These are phyloP conservation scores for Halichondria panicea DNA, from an alignment of 37 sponge, comb jelly and placozoan species.

Conservation along the genomic window DNA sequence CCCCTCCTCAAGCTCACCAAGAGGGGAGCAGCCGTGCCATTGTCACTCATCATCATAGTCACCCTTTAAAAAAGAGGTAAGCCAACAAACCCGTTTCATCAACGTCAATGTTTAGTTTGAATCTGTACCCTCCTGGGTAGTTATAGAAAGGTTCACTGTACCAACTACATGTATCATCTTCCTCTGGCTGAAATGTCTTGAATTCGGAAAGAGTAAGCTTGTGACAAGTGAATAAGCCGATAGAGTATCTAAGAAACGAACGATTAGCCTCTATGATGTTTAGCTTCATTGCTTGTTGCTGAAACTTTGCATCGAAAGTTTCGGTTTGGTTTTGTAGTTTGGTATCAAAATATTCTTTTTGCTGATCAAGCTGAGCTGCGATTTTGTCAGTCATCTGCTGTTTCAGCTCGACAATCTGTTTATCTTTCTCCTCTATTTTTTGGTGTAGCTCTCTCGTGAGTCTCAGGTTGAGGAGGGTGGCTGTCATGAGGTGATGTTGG, in stretches of 20 bases:
- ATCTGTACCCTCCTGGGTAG: constrained; percentile 29
- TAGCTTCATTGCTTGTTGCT: background rate
- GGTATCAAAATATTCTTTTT: no score
- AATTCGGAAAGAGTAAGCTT: background rate
- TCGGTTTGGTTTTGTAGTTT: no score
- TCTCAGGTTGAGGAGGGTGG: no score
- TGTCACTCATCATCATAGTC: constrained; percentile 18
- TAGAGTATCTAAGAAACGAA: background rate
- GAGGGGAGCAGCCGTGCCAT: constrained; percentile 60
- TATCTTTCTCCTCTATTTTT: no score
- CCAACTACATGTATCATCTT: background rate
- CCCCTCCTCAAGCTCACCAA: constrained; percentile 46
- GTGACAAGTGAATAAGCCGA: background rate
- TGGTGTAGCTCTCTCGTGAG: no score
- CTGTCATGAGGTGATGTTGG: no score
- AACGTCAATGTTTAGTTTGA: constrained; percentile 1
- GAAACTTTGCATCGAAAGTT: no score
- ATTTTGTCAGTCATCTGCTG: no score
- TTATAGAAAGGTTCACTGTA: constrained; percentile 13
- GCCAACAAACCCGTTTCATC: constrained; percentile 17
- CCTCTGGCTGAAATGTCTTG: background rate
- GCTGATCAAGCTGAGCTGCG: no score
- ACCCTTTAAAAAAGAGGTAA: constrained; percentile 4
- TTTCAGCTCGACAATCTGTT: no score
- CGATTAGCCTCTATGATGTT: background rate